Evolutionary conservation across 1,140 invertebrate genomes (phyloP).

Genomic region (Camponotus pennsylvanicus): DNA sequence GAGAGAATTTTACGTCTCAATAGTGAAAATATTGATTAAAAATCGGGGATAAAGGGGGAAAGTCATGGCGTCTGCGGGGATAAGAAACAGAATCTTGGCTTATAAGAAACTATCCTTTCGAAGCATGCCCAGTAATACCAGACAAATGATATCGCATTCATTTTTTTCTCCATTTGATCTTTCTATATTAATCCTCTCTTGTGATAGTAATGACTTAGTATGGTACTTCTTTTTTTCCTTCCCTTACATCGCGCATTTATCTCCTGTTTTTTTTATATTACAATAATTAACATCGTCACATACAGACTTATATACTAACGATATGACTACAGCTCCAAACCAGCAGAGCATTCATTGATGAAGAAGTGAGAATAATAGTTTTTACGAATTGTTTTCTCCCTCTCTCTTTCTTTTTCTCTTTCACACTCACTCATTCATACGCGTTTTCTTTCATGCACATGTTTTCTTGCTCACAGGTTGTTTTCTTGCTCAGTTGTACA

Average conservation of each 20-base stretch:
- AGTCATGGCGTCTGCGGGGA: slow-evolving; percentile 45
- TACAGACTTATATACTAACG: slow-evolving; percentile 85
- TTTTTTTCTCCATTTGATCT: slow-evolving; percentile 48
- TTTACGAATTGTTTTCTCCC: slow-evolving; percentile 73
- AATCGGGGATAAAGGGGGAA: slow-evolving; percentile 39
- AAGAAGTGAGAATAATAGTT: slow-evolving; percentile 81
- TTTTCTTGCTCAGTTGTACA: background rate
- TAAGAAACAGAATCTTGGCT: slow-evolving; percentile 80
- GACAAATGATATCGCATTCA: slow-evolving; percentile 76
- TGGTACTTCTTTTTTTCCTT: slow-evolving; percentile 39
- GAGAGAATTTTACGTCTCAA: slow-evolving; percentile 69
- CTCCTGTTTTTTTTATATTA: slow-evolving; percentile 79
- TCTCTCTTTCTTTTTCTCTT: slow-evolving; percentile 27
- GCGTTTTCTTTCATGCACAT: background rate
- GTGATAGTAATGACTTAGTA: slow-evolving; percentile 76
- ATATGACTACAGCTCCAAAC: slow-evolving; percentile 85
- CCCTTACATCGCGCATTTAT: slow-evolving; percentile 37
- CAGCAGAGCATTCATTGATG: slow-evolving; percentile 85
- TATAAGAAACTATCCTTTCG: slow-evolving; percentile 83
- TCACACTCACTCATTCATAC: slow-evolving; percentile 4
- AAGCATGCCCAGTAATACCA: slow-evolving; percentile 81
- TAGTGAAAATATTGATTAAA: slow-evolving; percentile 77
- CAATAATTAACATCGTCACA: slow-evolving; percentile 86
- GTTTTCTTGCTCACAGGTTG: slow-evolving; percentile 7
- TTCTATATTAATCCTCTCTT: slow-evolving; percentile 41